Conservation (phyloP, 1,140 invertebrate species). For the Cydia pomonella region DNA sequence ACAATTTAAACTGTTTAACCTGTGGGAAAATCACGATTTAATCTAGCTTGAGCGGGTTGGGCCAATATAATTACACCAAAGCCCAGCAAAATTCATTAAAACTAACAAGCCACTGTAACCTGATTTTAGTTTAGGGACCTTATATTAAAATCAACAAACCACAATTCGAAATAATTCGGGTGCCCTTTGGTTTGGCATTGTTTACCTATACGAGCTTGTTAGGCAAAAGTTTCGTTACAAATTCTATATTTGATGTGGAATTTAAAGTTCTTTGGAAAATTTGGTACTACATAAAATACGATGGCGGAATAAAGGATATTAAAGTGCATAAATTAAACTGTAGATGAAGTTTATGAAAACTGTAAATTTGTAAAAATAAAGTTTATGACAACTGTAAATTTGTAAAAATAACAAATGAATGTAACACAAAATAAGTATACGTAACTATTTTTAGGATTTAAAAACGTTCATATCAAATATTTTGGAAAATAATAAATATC, state of each 20-base stretch:
- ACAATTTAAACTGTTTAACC: too few relatives aligned
- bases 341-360: not conserved
- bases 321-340: not conserved
- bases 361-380: not conserved
- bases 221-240: not conserved
- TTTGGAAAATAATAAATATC: too few relatives aligned
- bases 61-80: not conserved
- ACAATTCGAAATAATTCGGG: constrained; percentile 12
- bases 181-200: constrained; percentile 6
- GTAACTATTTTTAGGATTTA: too few relatives aligned
- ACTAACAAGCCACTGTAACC: not conserved
- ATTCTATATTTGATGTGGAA: not conserved
- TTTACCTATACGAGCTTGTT: not conserved
- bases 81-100: constrained; percentile 4
- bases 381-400: not conserved
- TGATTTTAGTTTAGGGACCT: constrained; percentile 11
- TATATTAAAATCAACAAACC: constrained; percentile 28
- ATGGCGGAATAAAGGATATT: not conserved
- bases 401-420: not conserved
- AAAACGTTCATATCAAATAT: too few relatives aligned
- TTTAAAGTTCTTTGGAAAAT: not conserved
- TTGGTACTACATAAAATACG: not conserved
- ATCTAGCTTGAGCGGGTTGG: not conserved
- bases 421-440: not conserved
- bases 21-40: too few relatives aligned